Conservation (phyloP, 2,888 invertebrate genomes). For the Tetanocera ferruginea region DNA sequence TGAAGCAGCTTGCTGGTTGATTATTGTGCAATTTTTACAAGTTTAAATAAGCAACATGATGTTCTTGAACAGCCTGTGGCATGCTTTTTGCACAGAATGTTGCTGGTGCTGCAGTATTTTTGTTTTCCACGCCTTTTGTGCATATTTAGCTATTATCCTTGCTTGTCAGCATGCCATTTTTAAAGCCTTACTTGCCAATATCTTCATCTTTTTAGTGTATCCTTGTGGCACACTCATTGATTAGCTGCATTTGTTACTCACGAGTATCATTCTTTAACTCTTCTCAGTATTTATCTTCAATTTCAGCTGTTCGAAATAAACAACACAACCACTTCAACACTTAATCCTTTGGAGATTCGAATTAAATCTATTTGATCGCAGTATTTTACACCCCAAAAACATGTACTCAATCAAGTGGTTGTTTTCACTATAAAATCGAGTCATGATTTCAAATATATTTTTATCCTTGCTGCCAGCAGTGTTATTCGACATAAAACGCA, state of each 20-base stretch:
- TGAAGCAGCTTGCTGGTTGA: constrained; percentile 36
- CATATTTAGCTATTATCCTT: too few relatives aligned
- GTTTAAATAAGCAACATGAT: too few relatives aligned
- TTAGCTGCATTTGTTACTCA: neutral
- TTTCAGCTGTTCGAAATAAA: neutral
- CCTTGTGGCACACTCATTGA: too few relatives aligned
- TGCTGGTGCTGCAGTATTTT: too few relatives aligned
- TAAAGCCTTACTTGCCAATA: too few relatives aligned
- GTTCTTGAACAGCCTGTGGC: too few relatives aligned
- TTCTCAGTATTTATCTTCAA: neutral
- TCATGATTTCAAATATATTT: constrained; percentile 21
- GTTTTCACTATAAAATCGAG: neutral
- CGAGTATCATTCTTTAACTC: neutral
- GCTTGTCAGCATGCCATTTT: too few relatives aligned
- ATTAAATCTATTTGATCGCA: constrained; percentile 36
- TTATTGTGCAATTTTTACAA: constrained; percentile 7
- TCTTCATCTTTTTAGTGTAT: too few relatives aligned
- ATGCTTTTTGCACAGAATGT: too few relatives aligned
- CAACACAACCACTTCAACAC: neutral
- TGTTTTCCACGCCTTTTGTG: too few relatives aligned
- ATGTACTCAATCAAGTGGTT: constrained; percentile 38
- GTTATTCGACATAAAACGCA: neutral
- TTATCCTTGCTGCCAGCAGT: constrained; percentile 20
- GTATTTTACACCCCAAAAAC: constrained; percentile 16
- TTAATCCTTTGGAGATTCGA: constrained; percentile 37